These are phyloP conservation scores for Nesoenas mayeri DNA, from an alignment of 2,113 vertebrate species.

Conservation along the genomic window DNA sequence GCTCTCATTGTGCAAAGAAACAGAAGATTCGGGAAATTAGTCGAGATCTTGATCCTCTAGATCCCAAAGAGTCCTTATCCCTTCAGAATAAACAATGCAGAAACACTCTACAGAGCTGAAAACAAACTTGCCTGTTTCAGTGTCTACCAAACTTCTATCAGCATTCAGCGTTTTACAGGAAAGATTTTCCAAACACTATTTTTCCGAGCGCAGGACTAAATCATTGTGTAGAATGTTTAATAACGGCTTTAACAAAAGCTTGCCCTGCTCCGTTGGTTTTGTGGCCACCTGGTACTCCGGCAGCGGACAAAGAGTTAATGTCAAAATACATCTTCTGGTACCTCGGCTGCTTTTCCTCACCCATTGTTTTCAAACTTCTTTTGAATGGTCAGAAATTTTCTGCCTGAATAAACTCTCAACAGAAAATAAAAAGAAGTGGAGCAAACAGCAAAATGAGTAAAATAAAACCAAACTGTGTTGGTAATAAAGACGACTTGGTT, in stretches of 20 bases:
- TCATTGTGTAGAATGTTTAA: neutral
- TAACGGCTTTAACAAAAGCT: neutral
- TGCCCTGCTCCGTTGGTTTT: neutral
- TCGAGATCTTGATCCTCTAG: neutral
- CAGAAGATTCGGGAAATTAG: neutral
- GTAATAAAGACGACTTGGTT: neutral
- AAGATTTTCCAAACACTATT: neutral
- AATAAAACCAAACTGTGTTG: neutral
- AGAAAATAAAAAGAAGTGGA: neutral
- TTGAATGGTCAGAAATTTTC: slow-evolving; percentile 50
- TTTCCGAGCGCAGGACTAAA: neutral
- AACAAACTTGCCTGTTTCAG: neutral
- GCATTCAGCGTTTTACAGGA: neutral
- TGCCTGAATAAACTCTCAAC: slow-evolving; percentile 33
- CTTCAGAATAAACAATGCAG: neutral
- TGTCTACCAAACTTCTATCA: neutral
- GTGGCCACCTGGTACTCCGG: neutral
- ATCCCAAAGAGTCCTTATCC: neutral
- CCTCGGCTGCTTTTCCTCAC: neutral
- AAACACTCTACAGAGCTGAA: neutral
- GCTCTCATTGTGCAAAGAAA: neutral
- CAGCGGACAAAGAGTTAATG: slow-evolving; percentile 54
- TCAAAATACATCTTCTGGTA: slow-evolving; percentile 50
- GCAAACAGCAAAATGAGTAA: neutral
- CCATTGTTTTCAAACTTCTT: slow-evolving; percentile 54